Base-by-base conservation (phyloP, 64 coral and sea anemone genomes). In the Stichodactyla mertensii region DNA sequence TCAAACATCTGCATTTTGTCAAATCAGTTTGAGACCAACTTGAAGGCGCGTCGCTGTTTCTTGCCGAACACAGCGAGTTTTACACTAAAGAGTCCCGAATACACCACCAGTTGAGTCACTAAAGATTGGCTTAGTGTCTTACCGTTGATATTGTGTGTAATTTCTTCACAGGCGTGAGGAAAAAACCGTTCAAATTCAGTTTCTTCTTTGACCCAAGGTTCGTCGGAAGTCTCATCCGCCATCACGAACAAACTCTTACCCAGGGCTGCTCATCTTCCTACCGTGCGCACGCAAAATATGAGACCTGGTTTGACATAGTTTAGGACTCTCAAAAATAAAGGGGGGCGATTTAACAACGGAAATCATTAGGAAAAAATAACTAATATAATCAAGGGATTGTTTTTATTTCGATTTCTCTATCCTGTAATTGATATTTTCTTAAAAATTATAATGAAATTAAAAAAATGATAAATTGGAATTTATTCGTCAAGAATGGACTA, bases 181-280 rank as follows among this genome's bases (percentile, higher is more conserved):
- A 53, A 19, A 81, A 20, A 11, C 1, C 15, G 78, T 81, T 81
- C 12, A 81, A 81, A 52, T 16, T 54, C 51, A n/a, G 78, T 51
- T 81, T 81, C 51, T 55, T 53, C 12, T 81, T 81, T 81, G 78
- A 81, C 78, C 54, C 78, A 81, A 81, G 16, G 51, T 54, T 81
- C 52, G 13, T 55, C 53, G 16, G 78, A 81, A 81, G 6, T 55
- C 51, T 55, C 78, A 55, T 81, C 78, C 78, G 78, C 78, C 78
- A 81, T 81, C 78, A 52, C 53, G 51, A 55, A 54, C 0, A 1
- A 8, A 79, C 77, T 79, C 11, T 4, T 31, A 9, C 78, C 51
- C 14, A 81, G 78, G 69, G 6, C 22, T 28, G 5, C 69, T 8
- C 69, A 3, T 74, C n/a, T 28, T 10, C 31, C 31, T 2, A 24